phyloP scores from a whole-genome alignment of 2,113 vertebrate species.

The Limanda limanda region DNA sequence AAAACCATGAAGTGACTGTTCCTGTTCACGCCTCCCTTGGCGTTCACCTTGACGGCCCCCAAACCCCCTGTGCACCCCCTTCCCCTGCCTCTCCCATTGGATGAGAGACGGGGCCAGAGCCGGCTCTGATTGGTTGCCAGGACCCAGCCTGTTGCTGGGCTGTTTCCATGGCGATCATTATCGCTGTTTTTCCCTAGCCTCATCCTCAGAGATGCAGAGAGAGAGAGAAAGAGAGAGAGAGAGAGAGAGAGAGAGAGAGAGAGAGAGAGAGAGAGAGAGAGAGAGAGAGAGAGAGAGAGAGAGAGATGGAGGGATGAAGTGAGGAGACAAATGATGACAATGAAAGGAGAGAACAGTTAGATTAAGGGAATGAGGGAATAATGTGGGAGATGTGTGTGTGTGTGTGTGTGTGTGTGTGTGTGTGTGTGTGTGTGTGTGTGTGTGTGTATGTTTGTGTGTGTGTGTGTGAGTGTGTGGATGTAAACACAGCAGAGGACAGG shows the following conservation, averaged over 20 bases:
- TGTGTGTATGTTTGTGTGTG: background rate
- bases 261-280: background rate
- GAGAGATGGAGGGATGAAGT: conserved; percentile 6
- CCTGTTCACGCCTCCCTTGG: conserved; percentile 42
- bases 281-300: conserved; percentile 6
- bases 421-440: conserved; percentile 1
- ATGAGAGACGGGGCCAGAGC: conserved; percentile 21
- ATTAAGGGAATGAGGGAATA: background rate
- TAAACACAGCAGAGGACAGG: too few relatives aligned
- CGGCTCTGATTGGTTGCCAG: conserved; percentile 65
- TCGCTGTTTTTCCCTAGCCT: conserved; percentile 17
- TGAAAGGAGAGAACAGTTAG: conserved; percentile 19
- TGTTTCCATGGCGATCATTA: conserved; percentile 82
- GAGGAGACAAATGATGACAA: conserved; percentile 34
- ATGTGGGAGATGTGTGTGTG: conserved; percentile 5
- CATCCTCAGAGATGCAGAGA: conserved; percentile 17
- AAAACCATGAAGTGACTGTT: conserved; percentile 60
- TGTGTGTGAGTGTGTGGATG: background rate
- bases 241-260: conserved; percentile 1
- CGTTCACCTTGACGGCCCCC: conserved; percentile 72
- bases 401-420: background rate
- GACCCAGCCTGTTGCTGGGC: conserved; percentile 79
- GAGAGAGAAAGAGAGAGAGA: conserved; percentile 11
- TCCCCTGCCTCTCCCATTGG: conserved; percentile 61
- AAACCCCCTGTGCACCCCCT: conserved; percentile 10